These are phyloP conservation scores for Tethea ocularis DNA, from an alignment of 2,888 invertebrate species.

Conservation along the genomic window DNA sequence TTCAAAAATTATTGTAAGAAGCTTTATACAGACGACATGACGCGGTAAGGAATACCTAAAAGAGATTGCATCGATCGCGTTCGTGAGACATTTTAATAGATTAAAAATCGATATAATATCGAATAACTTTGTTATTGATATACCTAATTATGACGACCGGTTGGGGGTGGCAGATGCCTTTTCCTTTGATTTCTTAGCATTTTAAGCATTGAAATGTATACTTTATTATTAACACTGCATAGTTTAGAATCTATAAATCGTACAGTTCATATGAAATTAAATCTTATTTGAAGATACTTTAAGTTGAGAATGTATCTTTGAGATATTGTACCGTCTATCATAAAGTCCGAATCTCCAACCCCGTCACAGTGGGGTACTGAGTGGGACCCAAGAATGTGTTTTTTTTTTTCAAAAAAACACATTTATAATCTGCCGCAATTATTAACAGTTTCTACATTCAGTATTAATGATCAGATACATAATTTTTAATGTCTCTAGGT, in stretches of 20 bases:
- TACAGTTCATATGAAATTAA: conserved; percentile 17
- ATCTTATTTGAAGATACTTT: conserved; percentile 15
- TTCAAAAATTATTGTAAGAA: too few species aligned
- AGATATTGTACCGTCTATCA: conserved; percentile 44
- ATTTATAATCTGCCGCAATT: conserved; percentile 63
- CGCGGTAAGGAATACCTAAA: conserved; percentile 25
- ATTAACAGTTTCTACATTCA: conserved; percentile 69
- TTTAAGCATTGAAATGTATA: conserved; percentile 43
- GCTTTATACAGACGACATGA: too few species aligned
- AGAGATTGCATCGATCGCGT: conserved; percentile 28
- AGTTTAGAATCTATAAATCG: conserved; percentile 29
- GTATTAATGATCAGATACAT: conserved; percentile 69
- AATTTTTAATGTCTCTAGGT: conserved; percentile 58
- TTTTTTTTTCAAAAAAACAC: conserved; percentile 58
- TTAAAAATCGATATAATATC: conserved; percentile 34
- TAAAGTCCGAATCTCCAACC: conserved; percentile 52
- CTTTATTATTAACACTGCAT: conserved; percentile 46
- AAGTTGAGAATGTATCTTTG: conserved; percentile 21
- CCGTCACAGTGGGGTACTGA: conserved; percentile 69
- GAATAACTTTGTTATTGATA: conserved; percentile 54
- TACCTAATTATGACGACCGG: conserved; percentile 55
- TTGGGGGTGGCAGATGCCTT: conserved; percentile 68
- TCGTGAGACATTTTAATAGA: conserved; percentile 50
- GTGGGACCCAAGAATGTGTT: conserved; percentile 64
- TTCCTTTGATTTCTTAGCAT: conserved; percentile 43